phyloP scores from a whole-genome alignment of 2,113 vertebrate genomes.

The Steatornis caripensis region DNA sequence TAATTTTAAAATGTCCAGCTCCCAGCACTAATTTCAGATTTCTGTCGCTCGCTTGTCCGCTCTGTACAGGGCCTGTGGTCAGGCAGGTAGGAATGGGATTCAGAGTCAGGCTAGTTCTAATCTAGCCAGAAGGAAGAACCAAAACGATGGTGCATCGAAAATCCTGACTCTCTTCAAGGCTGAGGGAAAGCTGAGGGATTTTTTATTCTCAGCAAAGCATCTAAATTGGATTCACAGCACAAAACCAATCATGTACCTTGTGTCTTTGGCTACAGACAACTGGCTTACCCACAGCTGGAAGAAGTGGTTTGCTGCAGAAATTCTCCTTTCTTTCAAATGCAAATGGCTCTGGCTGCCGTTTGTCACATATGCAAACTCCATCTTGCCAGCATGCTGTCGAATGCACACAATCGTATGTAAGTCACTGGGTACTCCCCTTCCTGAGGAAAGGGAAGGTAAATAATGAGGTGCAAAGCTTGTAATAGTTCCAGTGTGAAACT shows the following conservation, averaged over 20 bases:
- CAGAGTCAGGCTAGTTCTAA: not conserved
- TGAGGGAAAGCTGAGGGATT: too few species aligned
- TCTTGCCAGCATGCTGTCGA: not conserved
- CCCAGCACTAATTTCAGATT: not conserved
- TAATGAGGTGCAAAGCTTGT: not conserved
- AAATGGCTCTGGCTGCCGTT: not conserved
- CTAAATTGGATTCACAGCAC: not conserved
- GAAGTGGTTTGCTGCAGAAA: not conserved
- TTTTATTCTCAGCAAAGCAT: not conserved
- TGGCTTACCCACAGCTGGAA: not conserved
- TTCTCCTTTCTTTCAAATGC: constrained; percentile 7
- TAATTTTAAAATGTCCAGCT: not conserved
- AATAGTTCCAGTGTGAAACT: not conserved
- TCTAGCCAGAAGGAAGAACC: not conserved
- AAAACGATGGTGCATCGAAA: not conserved
- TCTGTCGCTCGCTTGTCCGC: not conserved
- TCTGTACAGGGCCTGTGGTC: not conserved
- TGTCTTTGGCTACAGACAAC: not conserved
- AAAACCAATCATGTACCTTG: not conserved
- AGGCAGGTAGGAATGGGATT: not conserved
- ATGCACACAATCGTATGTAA: not conserved
- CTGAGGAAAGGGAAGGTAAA: not conserved
- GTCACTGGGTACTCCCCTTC: not conserved
- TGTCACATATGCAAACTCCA: not conserved
- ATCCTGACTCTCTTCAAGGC: not conserved